Evolutionary conservation across 2,888 invertebrate species (phyloP).

Genomic region (Sarcophaga carnaria): DNA sequence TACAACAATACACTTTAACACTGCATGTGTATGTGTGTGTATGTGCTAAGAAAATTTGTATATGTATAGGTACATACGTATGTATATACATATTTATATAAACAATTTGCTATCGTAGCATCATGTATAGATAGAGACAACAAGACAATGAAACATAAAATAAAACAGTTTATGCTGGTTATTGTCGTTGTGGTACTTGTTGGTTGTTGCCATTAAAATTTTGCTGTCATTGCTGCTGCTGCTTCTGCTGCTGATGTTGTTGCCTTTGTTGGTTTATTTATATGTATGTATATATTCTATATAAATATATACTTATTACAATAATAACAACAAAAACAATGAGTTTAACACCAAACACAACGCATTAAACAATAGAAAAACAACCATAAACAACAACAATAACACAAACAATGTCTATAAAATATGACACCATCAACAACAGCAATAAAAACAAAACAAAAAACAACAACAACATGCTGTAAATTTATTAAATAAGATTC

Average conservation of each 20-base stretch:
- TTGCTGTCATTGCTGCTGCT: background rate
- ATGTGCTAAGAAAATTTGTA: background rate
- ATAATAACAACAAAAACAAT: constrained; percentile 34
- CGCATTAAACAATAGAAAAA: background rate
- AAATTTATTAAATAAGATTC: constrained; percentile 16
- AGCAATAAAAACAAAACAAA: background rate
- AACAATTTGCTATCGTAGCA: constrained; percentile 4
- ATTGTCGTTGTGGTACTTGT: constrained; percentile 41
- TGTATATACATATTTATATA: background rate
- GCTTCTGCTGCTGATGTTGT: background rate
- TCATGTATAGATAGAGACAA: constrained; percentile 9
- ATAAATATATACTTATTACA: constrained; percentile 31
- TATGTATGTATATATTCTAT: background rate
- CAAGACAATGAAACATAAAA: constrained; percentile 40
- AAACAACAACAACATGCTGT: background rate
- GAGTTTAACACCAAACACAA: constrained; percentile 4
- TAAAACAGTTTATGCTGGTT: constrained; percentile 54
- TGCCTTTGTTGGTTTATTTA: constrained; percentile 36
- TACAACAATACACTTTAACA: background rate
- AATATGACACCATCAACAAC: constrained; percentile 13
- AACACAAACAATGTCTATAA: constrained; percentile 30
- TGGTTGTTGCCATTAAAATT: constrained; percentile 9
- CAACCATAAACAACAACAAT: background rate
- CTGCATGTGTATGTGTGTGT: background rate
- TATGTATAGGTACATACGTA: background rate